Evolutionary conservation across 2,113 vertebrate species (phyloP), one percentile per base, ranked within the genome.

Genomic region (Pelobates fuscus): DNA sequence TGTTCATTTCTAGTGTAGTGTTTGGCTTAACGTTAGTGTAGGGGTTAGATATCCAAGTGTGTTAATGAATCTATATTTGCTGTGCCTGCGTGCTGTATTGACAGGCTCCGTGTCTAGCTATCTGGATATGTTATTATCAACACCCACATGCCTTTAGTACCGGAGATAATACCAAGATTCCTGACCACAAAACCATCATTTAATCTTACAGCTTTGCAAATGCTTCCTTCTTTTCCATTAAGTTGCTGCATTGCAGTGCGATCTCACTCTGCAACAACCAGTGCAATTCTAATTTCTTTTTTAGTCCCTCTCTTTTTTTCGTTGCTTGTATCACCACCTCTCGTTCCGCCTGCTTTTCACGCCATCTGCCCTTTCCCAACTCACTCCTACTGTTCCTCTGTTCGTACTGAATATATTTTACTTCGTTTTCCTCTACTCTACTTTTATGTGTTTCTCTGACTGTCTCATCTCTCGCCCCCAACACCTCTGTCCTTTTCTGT

Each of bases 171-270:
- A 49, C 20, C 21, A 12, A 6, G 7, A 20, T 55, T 5, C 52
- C 52, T 23, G 21, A 20, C 52, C 52, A 55, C 8, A 14, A 14
- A 49, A 18, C 44, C 1, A 49, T 49, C 44, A 49, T 14, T 18
- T 14, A 5, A 49, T 18, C 23, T 8, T 67, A 46, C 43, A 20
- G 32, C 63, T 44, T 24, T 74, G 49, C 29, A 64, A 55, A 49
- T 24, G 41, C 59, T 25, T 63, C 46, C 21, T 8, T 37, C 32
- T 37, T 37, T 55, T 17, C 27, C 44, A 49, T 49, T 49, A 74
- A 37, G 24, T 43, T 76, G 63, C 63, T 67, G 64, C 63, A 76
- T 76, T 76, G 72, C 72, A 76, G 72, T 76, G 59, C 58, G 25
- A 43, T 30, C 54, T 37, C 23, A 67, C 46, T 32, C 54, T 24